phyloP scores from a whole-genome alignment of 2,797 vertebrate species.

The Xenops minutus region DNA sequence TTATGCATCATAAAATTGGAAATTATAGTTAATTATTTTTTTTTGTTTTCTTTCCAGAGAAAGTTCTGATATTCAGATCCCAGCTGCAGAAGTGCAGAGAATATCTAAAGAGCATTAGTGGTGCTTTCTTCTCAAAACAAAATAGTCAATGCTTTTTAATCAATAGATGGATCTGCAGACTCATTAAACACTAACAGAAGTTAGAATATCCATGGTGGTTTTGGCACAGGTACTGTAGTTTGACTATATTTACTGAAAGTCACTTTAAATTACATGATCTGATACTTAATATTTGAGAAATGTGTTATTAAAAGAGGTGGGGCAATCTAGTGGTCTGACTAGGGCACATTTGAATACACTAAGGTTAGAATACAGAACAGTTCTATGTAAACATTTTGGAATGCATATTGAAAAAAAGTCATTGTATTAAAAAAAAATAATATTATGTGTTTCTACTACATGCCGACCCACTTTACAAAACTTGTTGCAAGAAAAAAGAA shows the following conservation, averaged over 20 bases:
- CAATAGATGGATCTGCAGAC: not conserved
- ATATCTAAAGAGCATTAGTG: not conserved
- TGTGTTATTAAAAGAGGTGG: rapidly evolving
- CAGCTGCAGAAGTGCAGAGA: not conserved
- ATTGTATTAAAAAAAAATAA: not conserved
- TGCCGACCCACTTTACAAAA: not conserved
- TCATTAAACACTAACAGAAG: not conserved
- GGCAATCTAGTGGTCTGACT: not conserved
- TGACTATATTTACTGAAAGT: not conserved
- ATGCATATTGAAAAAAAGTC: not conserved
- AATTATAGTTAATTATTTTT: not conserved
- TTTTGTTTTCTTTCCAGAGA: not conserved
- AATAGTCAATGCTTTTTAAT: not conserved
- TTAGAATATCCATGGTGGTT: not conserved
- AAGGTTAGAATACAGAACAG: not conserved
- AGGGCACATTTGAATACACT: not conserved
- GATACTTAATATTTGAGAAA: not conserved
- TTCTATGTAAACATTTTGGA: not conserved
- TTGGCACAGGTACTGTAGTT: not conserved
- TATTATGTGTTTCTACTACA: not conserved
- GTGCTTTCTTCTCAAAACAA: not conserved
- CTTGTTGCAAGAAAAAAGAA: not conserved
- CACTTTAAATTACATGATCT: not conserved
- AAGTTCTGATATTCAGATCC: not conserved
- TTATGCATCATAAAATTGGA: not conserved